Evolutionary conservation across 2,888 invertebrate genomes (phyloP), one percentile per base, ranked within the genome.

Genomic region (Lithodes maja): DNA sequence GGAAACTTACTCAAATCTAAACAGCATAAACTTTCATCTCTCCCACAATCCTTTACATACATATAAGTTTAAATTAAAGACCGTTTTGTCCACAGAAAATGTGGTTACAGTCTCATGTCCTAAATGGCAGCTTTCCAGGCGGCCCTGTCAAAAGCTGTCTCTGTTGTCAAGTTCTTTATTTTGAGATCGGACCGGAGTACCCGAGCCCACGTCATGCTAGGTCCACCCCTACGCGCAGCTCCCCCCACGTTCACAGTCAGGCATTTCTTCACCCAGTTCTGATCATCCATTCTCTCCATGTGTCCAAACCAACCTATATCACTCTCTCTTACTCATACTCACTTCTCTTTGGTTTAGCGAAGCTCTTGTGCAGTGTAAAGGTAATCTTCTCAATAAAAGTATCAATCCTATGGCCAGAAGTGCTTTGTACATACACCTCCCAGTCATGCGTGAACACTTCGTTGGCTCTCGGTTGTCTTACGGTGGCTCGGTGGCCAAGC

Each of bases 381-480:
- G 98, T 97, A 83, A 95, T 95, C 95, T 97, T 98, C 91, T 99
- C 98, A 87, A 99, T 96, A 95, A 97, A 99, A 93, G 97, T 96
- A 93, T 97, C 96, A 93, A 99, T 97, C 93, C 97, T 97, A 92
- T 96, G 96, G 92, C 96, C 96, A 93, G 98, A 97, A 92, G 96
- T 96, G 86, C 98, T 98, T 93, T 97, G 95, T 50, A 99, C 97
- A 94, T 97, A 99, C 85, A 99, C 96, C 94, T 97, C 97, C 99
- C 99, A 99, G 94, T 99, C 99, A 94, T 99, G 99, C 92, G 99
- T 99, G 94, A 97, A 98, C 80, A 98, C 98, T 93, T 98, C 97
- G 15, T 98, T 97, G 1, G 49, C 54, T 93, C 97, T 97, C 85
- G 97, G 97, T 85, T 96, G 95, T 93, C 97, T 96, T 92, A 98